These are phyloP conservation scores for Cercocebus atys DNA, from an alignment of 2,113 vertebrate species.

Conservation along the genomic window DNA sequence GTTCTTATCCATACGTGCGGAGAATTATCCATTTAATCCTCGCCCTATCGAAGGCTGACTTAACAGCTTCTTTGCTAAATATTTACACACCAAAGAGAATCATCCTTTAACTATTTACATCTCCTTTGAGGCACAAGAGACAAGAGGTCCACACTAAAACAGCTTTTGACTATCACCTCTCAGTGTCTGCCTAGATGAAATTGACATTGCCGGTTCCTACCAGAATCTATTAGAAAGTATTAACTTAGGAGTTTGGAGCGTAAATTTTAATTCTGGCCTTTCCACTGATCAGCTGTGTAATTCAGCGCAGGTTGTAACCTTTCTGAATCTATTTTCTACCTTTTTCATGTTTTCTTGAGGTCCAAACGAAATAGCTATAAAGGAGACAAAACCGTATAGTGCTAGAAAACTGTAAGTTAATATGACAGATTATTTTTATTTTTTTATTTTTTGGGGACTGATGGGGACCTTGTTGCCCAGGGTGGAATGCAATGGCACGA, in stretches of 20 bases:
- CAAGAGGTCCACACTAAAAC: not conserved
- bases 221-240: not conserved
- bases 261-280: not conserved
- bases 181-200: not conserved
- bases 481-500: too few species aligned
- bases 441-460: too few species aligned
- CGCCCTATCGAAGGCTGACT: not conserved
- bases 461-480: too few species aligned
- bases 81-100: not conserved
- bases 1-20: not conserved
- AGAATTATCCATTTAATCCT: not conserved
- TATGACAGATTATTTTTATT: not conserved
- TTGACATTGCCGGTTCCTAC: not conserved
- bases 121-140: not conserved
- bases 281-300: not conserved
- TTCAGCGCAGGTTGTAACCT: not conserved
- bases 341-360: not conserved
- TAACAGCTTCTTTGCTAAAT: conserved; percentile 24
- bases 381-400: not conserved
- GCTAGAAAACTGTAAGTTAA: not conserved
- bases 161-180: not conserved
- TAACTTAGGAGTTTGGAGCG: not conserved
- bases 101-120: not conserved
- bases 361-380: not conserved
- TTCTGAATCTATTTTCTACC: not conserved